Base-by-base conservation (phyloP, 2,888 invertebrate genomes). In the Sarcophaga rosellei region DNA sequence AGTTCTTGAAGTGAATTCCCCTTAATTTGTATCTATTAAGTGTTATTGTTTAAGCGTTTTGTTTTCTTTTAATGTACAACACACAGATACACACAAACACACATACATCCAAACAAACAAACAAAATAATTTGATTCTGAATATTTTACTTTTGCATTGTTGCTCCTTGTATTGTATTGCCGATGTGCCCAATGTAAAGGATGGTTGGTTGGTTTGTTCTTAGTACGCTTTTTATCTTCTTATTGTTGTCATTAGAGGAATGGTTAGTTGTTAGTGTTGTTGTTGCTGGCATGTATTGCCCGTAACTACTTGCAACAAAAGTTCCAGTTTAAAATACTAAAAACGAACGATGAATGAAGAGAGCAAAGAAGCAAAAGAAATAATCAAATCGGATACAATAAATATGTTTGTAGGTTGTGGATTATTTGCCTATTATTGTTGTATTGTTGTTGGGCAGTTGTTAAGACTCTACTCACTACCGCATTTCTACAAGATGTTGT, bases 391-490 rank as follows among this genome's bases (percentile, higher is more conserved):
- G 44, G 23, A 17, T 65, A 65, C 21, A 70, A 61, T 5, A 79
- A 74, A 65, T 65, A 84, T 80, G 63, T 80, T 84, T 80, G 70
- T 80, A 80, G 79, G 75, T 80, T 80, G 75, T 61, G 75, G 35
- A 35, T 35, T 35, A 80, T 75, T 84, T 79, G 82, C 72, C 77
- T 17, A 77, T 72, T 61, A 77, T 72, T 72, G 53, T 75, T 44
- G 21, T 17, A 76, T 72, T 59, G 82, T 72, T 70, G 47, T 74
- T 45, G 23, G 35, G 8, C 59, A 25, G 57, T 73, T 84, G 76
- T 80, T 72, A 57, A 47, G 21, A 23, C 59, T 35, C 35, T 35
- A 17, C 72, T 59, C n/a, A 21, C 20, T n/a, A 59, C 61, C 68
- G 66, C 17, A 70, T 20, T 63, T 70, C 25, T 47, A 57, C 53